Evolutionary conservation across 2,113 vertebrate genomes (phyloP).

Genomic region (Antennarius striatus): DNA sequence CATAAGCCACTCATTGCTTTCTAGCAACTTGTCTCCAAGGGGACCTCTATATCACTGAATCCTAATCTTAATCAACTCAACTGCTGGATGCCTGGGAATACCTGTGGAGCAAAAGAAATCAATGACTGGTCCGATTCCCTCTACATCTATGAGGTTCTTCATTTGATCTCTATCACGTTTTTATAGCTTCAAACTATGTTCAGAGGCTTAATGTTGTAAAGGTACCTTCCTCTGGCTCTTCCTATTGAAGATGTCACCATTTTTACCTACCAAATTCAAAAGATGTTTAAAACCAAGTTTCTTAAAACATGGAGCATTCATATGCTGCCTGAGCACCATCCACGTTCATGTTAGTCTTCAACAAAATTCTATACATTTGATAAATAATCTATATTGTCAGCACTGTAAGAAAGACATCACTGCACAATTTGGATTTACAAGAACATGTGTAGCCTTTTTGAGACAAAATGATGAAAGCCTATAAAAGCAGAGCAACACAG

Average conservation of each 20-base stretch:
- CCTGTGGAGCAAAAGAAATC: constrained; percentile 47
- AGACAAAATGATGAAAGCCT: too few species aligned
- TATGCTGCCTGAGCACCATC: too few species aligned
- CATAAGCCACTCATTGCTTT: constrained; percentile 5
- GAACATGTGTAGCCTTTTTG: too few species aligned
- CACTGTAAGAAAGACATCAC: too few species aligned
- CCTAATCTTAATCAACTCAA: constrained; percentile 58
- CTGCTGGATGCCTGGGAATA: constrained; percentile 40
- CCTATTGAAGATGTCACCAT: not conserved
- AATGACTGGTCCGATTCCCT: constrained; percentile 16
- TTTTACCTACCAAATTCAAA: constrained; percentile 16
- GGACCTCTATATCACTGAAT: constrained; percentile 50
- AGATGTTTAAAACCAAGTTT: constrained; percentile 2
- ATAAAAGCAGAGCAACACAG: too few species aligned
- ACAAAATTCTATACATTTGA: too few species aligned
- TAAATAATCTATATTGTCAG: too few species aligned
- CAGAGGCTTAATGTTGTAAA: constrained; percentile 1
- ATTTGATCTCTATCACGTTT: constrained; percentile 57
- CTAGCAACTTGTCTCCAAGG: constrained; percentile 13
- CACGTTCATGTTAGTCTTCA: too few species aligned
- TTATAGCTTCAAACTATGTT: constrained; percentile 55
- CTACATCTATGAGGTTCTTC: constrained; percentile 37
- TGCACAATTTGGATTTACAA: too few species aligned
- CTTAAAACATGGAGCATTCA: not conserved
- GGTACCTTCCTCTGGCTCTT: constrained; percentile 17